Conservation (phyloP, 2,113 vertebrate genomes). For the Pygoscelis adeliae region DNA sequence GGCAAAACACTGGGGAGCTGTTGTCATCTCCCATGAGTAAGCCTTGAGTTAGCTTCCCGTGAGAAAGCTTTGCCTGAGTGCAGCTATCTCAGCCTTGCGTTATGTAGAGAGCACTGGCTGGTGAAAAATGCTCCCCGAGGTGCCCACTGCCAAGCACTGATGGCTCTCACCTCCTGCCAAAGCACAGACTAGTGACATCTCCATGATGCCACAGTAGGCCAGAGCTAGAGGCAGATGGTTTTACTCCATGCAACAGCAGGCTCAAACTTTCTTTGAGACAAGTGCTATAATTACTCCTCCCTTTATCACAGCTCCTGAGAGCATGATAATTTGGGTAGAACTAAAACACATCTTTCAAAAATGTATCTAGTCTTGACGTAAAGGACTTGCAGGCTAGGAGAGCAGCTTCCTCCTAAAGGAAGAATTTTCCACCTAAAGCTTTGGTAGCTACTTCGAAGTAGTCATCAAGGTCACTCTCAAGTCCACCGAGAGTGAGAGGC, state of each 20-base stretch:
- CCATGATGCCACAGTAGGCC: too few relatives aligned
- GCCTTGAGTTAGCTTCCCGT: background rate
- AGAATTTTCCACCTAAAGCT: background rate
- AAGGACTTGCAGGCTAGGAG: background rate
- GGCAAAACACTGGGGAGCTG: background rate
- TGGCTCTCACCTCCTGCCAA: background rate
- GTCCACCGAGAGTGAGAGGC: background rate
- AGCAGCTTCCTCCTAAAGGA: background rate
- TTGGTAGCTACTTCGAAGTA: background rate
- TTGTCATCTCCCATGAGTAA: background rate
- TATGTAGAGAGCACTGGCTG: background rate
- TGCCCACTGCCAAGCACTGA: background rate
- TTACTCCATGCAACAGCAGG: background rate
- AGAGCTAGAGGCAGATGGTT: background rate
- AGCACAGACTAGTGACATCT: background rate
- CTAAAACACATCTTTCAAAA: background rate
- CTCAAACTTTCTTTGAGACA: background rate
- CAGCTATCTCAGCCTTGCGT: background rate
- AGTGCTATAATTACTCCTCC: background rate
- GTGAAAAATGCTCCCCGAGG: background rate
- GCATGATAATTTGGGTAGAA: background rate
- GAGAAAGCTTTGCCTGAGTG: background rate
- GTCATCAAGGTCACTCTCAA: background rate
- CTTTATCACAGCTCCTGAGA: background rate
- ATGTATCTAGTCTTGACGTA: background rate